Evolutionary conservation across 2,888 invertebrate genomes (phyloP), one percentile per base, ranked within the genome.

Genomic region (Ectemnius continuus): DNA sequence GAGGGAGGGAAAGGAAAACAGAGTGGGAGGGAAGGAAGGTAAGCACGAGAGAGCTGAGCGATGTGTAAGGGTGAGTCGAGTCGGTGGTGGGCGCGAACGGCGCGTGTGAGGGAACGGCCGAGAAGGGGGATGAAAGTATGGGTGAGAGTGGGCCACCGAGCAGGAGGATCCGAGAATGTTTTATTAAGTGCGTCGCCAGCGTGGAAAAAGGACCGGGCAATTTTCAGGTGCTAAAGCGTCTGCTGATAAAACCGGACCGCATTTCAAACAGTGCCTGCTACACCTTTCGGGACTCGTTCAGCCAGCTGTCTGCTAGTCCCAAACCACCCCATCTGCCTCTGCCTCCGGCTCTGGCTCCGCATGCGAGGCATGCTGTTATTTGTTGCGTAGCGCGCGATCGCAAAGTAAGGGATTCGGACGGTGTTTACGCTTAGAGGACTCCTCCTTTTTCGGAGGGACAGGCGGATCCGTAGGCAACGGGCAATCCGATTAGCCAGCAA

Each of bases 181-280:
- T 89, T 89, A 90, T 90, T 89, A 89, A 90, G 89, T 89, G 88
- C 85, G 87, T 88, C 88, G 87, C 84, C 11, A 36, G 85, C 85
- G 82, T 79, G 85, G 83, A 86, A 88, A 88, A 88, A 89, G 86
- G 84, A 82, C 82, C 81, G 84, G 86, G 87, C 87, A 89, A 89
- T 90, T 90, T 89, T 86, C 89, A 89, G 88, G 88, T 88, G 88
- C 85, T 88, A 86, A 88, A 88, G 85, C 85, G 86, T 81, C 76
- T 81, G 84, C 86, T 86, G 86, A 88, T 88, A 88, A 88, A 84
- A 83, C 81, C 81, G 78, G 73, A 79, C 85, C 84, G 74, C 84
- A 85, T 84, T 86, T 83, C 74, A 84, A 85, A 82, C 83, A 83
- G 82, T 84, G 81, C 79, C 13, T 14, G 82, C 80, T 82, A 85